These are phyloP conservation scores for Sander vitreus DNA, from an alignment of 2,113 vertebrate species.

Conservation along the genomic window DNA sequence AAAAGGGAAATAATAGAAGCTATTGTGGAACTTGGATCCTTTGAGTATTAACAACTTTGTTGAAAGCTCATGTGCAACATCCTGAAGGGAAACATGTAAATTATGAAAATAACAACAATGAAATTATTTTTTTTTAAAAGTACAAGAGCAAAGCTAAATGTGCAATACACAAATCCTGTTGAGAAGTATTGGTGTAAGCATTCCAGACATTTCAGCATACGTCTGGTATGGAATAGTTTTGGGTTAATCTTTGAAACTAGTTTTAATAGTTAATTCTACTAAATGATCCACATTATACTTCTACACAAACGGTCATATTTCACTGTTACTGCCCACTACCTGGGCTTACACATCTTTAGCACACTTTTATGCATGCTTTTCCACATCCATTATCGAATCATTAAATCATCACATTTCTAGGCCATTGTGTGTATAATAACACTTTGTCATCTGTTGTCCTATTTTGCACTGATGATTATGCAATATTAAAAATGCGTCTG, in stretches of 20 bases:
- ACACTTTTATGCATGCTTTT: constrained; percentile 2
- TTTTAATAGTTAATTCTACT: not conserved
- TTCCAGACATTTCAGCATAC: not conserved
- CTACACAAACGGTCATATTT: not conserved
- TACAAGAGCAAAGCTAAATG: not conserved
- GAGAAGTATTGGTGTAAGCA: not conserved
- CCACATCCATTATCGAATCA: constrained; percentile 32
- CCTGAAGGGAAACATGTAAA: not conserved
- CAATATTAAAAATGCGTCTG: constrained; percentile 41
- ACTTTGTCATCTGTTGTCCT: constrained; percentile 48
- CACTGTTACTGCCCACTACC: not conserved
- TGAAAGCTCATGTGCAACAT: not conserved
- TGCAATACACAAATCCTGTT: not conserved
- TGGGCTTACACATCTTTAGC: not conserved
- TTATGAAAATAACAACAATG: not conserved
- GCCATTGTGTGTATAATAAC: constrained; percentile 20
- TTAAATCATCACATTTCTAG: constrained; percentile 11
- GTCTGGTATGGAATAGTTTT: not conserved
- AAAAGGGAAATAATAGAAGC: constrained; percentile 7
- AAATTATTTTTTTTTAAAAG: not conserved
- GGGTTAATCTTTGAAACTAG: not conserved
- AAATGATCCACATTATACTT: not conserved
- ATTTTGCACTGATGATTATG: constrained; percentile 40
- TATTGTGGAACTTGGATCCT: not conserved
- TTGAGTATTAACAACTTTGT: not conserved